These are phyloP conservation scores for Chaetogeoica ovagalla DNA, from an alignment of 2,888 invertebrate genomes.

Conservation along the genomic window DNA sequence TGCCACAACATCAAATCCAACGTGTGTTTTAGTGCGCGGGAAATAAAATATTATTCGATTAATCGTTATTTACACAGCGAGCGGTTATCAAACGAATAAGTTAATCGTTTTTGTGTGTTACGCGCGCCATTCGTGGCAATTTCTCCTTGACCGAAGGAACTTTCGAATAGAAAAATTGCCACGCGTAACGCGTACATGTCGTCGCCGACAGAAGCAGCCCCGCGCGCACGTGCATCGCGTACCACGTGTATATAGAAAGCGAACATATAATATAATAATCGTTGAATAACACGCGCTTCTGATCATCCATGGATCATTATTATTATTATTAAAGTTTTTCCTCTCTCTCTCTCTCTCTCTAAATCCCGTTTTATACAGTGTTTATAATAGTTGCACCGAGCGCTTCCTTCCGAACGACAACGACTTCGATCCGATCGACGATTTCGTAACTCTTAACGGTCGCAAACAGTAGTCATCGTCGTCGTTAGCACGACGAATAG, in stretches of 20 bases:
- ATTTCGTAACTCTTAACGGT: conserved; percentile 17
- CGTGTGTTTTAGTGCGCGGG: too few relatives aligned
- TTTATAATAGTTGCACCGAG: conserved; percentile 6
- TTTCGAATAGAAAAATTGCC: conserved; percentile 14
- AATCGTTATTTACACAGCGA: neutral
- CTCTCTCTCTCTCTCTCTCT: neutral
- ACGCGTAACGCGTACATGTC: too few relatives aligned
- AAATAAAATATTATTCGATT: too few relatives aligned
- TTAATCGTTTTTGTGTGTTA: too few relatives aligned
- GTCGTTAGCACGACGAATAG: neutral
- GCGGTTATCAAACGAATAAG: neutral
- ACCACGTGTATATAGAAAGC: conserved; percentile 4
- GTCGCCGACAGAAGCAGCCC: neutral
- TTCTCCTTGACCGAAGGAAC: conserved; percentile 20
- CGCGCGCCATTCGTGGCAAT: neutral
- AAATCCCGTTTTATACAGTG: too few relatives aligned
- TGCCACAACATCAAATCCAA: too few relatives aligned
- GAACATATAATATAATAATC: conserved; percentile 19
- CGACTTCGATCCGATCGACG: conserved; percentile 14
- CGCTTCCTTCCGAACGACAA: conserved; percentile 6
- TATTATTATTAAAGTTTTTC: conserved; percentile 22
- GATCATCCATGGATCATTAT: neutral
- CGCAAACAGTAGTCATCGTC: neutral
- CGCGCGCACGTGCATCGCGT: too few relatives aligned
- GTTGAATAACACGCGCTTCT: conserved; percentile 2